Evolutionary conservation across 37 sponge, comb jelly and placozoan genomes (phyloP).

Genomic region (Tethya wilhelma): DNA sequence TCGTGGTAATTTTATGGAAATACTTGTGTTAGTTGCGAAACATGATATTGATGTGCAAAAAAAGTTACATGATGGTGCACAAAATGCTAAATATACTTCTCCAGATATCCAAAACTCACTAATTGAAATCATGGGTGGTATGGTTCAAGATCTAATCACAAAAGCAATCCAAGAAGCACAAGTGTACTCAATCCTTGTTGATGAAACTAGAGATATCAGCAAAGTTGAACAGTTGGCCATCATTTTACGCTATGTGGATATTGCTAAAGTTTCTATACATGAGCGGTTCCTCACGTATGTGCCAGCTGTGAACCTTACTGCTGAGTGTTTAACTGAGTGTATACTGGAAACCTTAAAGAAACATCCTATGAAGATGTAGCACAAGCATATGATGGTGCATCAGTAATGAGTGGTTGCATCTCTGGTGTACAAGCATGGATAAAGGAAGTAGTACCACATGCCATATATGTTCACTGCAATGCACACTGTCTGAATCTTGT

Average conservation of each 20-base stretch:
- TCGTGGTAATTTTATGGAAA: too few relatives aligned
- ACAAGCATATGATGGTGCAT: slow-evolving; percentile 62
- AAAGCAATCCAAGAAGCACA: neutral
- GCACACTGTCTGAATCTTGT: slow-evolving; percentile 39
- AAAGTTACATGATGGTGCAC: too few relatives aligned
- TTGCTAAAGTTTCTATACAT: neutral
- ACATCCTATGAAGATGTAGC: neutral
- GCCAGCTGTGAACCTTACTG: neutral
- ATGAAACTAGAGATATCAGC: slow-evolving; percentile 19
- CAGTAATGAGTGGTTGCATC: slow-evolving; percentile 50
- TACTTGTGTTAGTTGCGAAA: too few relatives aligned
- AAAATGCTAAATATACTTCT: too few relatives aligned
- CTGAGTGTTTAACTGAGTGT: neutral
- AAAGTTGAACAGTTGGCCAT: too few relatives aligned
- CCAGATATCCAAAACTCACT: neutral
- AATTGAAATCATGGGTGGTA: neutral
- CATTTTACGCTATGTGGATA: slow-evolving; percentile 18
- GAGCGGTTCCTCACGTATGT: slow-evolving; percentile 29
- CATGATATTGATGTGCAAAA: too few relatives aligned
- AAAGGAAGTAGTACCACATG: slow-evolving; percentile 49
- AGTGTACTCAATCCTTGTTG: neutral
- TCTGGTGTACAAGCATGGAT: slow-evolving; percentile 47
- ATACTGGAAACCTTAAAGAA: neutral
- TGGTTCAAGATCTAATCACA: neutral
- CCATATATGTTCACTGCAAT: slow-evolving; percentile 55